Evolutionary conservation across 1,140 invertebrate species (phyloP), one percentile per base, ranked within the genome.

Genomic region (Formica exsecta): DNA sequence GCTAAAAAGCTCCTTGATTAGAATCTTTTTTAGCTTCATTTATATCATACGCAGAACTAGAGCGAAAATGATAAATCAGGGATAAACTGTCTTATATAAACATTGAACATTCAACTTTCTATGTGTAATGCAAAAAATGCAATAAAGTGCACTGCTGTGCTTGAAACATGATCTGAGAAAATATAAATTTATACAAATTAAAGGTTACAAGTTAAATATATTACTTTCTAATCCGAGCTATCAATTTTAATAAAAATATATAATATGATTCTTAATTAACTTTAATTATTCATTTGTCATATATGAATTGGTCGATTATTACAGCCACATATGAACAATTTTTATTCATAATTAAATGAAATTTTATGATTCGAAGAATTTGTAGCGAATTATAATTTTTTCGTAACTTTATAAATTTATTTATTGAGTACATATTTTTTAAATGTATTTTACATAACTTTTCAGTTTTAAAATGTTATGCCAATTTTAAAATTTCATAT

Each of bases 181-280:
- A 29, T 74, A 25, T 2, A 76, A 41, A n/a, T n/a, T 76, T 29
- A 76, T 76, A 29, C 25, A 29, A 29, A 29, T 29, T 29, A 29
- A 29, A 29, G 25, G 25, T 29, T 29, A 0, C 61, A 29, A 2
- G 16, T 38, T 13, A 62, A 4, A 29, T 62, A 19, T 44, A 76
- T 64, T 16, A 19, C 4, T 64, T 64, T 16, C 9, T 64, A n/a
- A 64, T 62, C 22, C 44, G 13, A 76, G n/a, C 8, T 57, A 48
- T 73, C 1, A 64, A 6, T 13, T 29, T 2, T 6, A 32, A 44
- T 44, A 76, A 44, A 16, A 75, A 38, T 19, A 25, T 13, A 22
- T 75, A 25, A 76, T n/a, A 13, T 5, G 22, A 29, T 62, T 62
- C 3, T 75, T 54, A 13, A n/a, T n/a, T 76, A 19, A 36, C 6